Conservation (phyloP, 1,140 invertebrate species). For the Heliothis subflexa region DNA sequence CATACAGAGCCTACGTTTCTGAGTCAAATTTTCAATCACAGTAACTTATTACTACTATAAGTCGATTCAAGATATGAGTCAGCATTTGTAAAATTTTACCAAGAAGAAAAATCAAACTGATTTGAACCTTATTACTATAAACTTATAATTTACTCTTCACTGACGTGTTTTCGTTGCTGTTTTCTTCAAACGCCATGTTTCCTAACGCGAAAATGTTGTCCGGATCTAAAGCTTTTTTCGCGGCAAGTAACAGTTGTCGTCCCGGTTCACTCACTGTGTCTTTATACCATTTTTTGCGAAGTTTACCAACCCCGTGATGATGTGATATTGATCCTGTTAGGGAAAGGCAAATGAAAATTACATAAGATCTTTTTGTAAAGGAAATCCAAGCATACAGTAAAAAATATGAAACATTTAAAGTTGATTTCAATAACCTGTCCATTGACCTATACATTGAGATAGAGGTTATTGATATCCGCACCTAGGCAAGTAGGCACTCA, state of each 20-base stretch:
- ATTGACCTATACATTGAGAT: too few relatives aligned
- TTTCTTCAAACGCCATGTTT: slow-evolving; percentile 88
- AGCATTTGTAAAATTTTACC: background rate
- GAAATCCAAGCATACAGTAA: background rate
- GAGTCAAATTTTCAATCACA: too few relatives aligned
- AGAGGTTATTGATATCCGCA: too few relatives aligned
- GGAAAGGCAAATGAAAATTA: slow-evolving; percentile 50
- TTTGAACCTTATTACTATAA: slow-evolving; percentile 1
- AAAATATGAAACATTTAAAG: too few relatives aligned
- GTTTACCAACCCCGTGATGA: slow-evolving; percentile 98
- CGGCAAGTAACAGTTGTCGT: slow-evolving; percentile 90
- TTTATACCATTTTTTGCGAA: slow-evolving; percentile 94
- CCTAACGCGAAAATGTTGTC: slow-evolving; percentile 96
- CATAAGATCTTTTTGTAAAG: background rate
- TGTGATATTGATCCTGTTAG: slow-evolving; percentile 96
- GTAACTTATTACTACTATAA: too few relatives aligned
- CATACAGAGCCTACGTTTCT: too few relatives aligned
- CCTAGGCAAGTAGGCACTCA: background rate
- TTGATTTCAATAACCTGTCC: too few relatives aligned
- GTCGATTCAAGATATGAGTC: too few relatives aligned
- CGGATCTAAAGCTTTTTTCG: slow-evolving; percentile 96
- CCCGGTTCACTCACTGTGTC: slow-evolving; percentile 92
- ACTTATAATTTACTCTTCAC: slow-evolving; percentile 74
- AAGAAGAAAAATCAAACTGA: background rate
- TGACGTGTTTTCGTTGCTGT: slow-evolving; percentile 38